Evolutionary conservation across 64 coral and sea anemone genomes (phyloP), one percentile per base, ranked within the genome.

Genomic region (Montipora efflorescens): DNA sequence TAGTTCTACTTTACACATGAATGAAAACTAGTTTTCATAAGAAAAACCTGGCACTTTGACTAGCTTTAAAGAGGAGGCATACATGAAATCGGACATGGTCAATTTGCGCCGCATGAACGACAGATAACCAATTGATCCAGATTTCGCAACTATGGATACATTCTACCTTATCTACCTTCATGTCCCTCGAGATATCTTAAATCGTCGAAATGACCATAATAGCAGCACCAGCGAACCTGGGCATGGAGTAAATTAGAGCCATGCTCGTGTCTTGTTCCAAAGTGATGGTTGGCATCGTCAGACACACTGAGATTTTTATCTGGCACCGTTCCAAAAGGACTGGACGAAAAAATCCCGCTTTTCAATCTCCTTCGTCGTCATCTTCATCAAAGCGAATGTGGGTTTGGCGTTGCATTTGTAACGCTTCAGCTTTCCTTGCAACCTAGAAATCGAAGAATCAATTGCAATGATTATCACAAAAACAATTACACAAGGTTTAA

Each of bases 351-450:
- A 7, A 48, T 6, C 22, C 4, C 49, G 21, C 2, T 48, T 43
- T 68, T 8, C 59, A 47, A 0, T 84, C 59, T 67, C 15, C 61
- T 84, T 67, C 81, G 16, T 28, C 81, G 8, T 47, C 81, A 11
- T 25, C 73, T 18, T 92, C 90, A 11, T 92, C 80, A 67, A 92
- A 92, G 58, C 90, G 67, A 8, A 92, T 92, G 21, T 92, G 90
- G n/a, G 28, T 92, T 92, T 92, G 90, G 3, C 82, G 90, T 14
- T 92, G 68, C 14, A 75, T 69, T 85, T 92, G 90, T 4, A 92
- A 58, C 8, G 80, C 90, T 36, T 92, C 90, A 10, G 81, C 90
- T 75, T 92, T 92, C 14, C 25, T 92, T 85, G 81, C 80, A 82
- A 91, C 90, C 78, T 82, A 47, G 22, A 74, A 58, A 75, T 71